A percentile compares a stretch with the other conserved stretches of the same genome.
Evolutionary conservation across 1,140 invertebrate genomes (phyloP).

Genomic region (Hyles euphorbiae): DNA sequence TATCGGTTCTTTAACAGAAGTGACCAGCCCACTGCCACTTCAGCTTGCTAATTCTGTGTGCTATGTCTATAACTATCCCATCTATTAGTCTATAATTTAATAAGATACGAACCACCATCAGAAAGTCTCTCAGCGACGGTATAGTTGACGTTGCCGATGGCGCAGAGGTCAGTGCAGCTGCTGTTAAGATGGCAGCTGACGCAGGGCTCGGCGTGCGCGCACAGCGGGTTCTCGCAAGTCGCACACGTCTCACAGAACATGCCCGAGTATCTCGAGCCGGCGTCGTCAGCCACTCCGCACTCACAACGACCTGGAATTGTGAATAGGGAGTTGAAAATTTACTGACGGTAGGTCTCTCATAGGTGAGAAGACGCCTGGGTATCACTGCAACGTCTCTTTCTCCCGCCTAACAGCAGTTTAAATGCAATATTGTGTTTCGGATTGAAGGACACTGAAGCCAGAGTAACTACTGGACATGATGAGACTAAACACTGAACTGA

Average conservation of each 20-base stretch:
- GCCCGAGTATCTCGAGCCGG: constrained; percentile 80
- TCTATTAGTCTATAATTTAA: no score
- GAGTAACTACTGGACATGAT: no score
- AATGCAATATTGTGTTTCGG: no score
- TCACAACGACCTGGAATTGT: constrained; percentile 66
- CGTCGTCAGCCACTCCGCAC: constrained; percentile 81
- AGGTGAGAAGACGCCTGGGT: no score
- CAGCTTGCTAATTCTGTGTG: no score
- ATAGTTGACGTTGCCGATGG: constrained; percentile 44
- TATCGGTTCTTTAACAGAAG: no score
- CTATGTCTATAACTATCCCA: no score
- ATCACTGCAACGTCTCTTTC: no score
- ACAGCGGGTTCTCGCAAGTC: constrained; percentile 61
- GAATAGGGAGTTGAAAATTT: not conserved
- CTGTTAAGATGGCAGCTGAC: constrained; percentile 44
- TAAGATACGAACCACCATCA: constrained; percentile 15
- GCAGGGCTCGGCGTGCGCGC: constrained; percentile 57
- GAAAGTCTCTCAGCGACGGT: constrained; percentile 40
- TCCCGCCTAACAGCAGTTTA: no score
- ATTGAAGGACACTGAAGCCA: no score
- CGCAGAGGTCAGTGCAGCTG: constrained; percentile 44
- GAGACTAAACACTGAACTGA: no score
- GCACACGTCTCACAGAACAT: constrained; percentile 92
- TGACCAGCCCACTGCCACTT: no score
- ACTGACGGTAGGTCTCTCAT: not conserved